Conservation (phyloP, 2,113 vertebrate species). For the Ceuthmochares aereus region DNA sequence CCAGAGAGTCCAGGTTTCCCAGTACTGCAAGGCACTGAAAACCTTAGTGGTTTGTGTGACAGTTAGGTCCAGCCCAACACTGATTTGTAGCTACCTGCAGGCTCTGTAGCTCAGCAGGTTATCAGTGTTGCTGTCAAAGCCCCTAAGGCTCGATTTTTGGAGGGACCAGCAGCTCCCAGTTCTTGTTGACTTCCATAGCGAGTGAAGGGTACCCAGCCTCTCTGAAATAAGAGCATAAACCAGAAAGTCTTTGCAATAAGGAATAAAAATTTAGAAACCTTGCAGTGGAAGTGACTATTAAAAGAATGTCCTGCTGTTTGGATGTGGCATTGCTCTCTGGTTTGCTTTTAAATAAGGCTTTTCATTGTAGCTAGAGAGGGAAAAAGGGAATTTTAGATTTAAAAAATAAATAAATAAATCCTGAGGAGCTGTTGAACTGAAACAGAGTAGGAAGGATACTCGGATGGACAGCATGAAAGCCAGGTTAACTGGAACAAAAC, state of each 20-base stretch:
- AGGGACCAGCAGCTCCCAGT: neutral
- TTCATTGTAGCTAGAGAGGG: neutral
- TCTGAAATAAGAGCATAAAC: neutral
- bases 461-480: neutral
- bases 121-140: neutral
- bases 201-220: neutral
- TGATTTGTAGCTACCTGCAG: neutral
- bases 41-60: neutral
- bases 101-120: neutral
- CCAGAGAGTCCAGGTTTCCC: neutral
- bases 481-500: neutral
- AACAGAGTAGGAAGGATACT: neutral
- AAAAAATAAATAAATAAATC: neutral
- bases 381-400: neutral
- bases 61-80: neutral
- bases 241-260: neutral
- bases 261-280: neutral
- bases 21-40: neutral
- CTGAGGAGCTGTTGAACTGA: neutral
- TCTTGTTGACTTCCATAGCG: neutral
- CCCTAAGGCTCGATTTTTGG: neutral
- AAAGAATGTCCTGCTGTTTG: slow-evolving; percentile 12
- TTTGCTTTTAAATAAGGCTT: slow-evolving; percentile 16
- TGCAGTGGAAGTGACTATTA: neutral
- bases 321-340: neutral